Conservation (phyloP, 37 sponge, comb jelly and placozoan genomes). For the Crambe crambe region DNA sequence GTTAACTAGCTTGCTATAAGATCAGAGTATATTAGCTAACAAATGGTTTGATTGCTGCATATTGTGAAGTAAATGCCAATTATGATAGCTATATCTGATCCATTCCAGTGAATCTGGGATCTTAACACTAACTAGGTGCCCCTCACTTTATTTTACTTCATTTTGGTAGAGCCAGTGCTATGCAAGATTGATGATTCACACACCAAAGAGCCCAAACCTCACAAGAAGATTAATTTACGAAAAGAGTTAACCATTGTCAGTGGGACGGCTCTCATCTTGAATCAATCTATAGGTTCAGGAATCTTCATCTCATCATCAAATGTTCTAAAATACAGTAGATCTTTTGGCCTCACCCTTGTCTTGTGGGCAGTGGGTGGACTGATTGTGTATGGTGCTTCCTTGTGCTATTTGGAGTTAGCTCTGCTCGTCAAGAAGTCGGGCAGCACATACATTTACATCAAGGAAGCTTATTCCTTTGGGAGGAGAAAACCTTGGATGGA, state of each 20-base stretch:
- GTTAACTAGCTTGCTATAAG: no score
- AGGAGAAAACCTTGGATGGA: conserved; percentile 16
- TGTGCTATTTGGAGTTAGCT: conserved; percentile 75
- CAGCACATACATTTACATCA: conserved; percentile 48
- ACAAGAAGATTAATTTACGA: not conserved
- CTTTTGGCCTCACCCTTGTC: conserved; percentile 66
- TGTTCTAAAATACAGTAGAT: conserved; percentile 43
- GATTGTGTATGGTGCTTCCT: conserved; percentile 54
- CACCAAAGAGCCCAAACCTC: no score
- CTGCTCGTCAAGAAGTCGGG: conserved; percentile 55
- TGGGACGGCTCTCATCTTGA: conserved; percentile 29
- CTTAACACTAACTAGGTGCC: no score
- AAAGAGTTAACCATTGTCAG: conserved; percentile 30
- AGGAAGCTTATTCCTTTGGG: conserved; percentile 53
- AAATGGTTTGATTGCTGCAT: no score
- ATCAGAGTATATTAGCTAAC: no score
- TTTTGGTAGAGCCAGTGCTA: no score
- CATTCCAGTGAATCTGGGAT: no score
- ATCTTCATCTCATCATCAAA: conserved; percentile 79
- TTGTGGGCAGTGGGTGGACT: conserved; percentile 67
- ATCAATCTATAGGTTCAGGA: conserved; percentile 77
- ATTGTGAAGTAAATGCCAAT: no score
- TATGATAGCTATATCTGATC: no score
- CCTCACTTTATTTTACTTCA: no score
- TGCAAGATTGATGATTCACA: no score